Conservation (phyloP, 2,888 invertebrate genomes). For the Deilephila porcellus region DNA sequence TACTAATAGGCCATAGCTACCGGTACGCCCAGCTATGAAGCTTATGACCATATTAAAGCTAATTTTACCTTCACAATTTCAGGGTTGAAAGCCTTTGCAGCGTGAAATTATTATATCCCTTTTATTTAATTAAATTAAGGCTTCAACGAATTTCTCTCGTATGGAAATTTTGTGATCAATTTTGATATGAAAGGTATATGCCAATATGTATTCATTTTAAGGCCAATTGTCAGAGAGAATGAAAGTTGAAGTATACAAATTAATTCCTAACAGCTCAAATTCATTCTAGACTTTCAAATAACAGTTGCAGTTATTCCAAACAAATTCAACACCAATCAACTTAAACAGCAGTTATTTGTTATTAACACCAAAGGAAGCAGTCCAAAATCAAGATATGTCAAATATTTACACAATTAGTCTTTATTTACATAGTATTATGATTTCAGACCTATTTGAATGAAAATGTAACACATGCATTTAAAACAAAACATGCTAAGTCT, state of each 20-base stretch:
- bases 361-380: neutral
- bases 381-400: neutral
- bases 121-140: slow-evolving; percentile 18
- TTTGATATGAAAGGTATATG: neutral
- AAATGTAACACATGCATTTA: slow-evolving; percentile 18
- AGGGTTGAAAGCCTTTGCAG: slow-evolving; percentile 65
- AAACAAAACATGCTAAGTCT: slow-evolving; percentile 52
- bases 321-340: neutral
- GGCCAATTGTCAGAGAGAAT: slow-evolving; percentile 12
- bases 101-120: slow-evolving; percentile 60
- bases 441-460: neutral
- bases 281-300: neutral
- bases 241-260: slow-evolving; percentile 5
- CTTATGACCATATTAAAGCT: neutral
- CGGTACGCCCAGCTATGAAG: neutral
- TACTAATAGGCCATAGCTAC: neutral
- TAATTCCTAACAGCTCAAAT: neutral
- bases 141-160: slow-evolving; percentile 10
- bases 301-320: neutral
- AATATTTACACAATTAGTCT: too few relatives aligned
- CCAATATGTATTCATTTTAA: neutral
- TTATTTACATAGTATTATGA: neutral
- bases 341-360: neutral
- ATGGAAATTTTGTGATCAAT: neutral
- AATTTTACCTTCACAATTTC: slow-evolving; percentile 70